A percentile compares a stretch with the other conserved stretches of the same genome.
These are phyloP conservation scores for Bradypus variegatus DNA, from an alignment of 2,797 vertebrate genomes.

Conservation along the genomic window DNA sequence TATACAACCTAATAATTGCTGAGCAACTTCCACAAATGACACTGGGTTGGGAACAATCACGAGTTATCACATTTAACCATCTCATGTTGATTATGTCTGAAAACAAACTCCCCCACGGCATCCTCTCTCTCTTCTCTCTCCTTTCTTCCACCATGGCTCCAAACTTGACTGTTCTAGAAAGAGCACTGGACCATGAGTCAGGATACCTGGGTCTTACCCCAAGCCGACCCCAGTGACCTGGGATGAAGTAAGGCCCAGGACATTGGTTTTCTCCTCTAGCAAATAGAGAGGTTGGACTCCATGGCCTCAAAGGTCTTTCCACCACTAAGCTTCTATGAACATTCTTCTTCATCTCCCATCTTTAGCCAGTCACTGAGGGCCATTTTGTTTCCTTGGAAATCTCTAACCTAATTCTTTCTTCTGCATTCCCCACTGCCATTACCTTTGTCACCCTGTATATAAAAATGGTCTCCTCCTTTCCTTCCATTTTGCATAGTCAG, in stretches of 20 bases:
- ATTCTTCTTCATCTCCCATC: not conserved
- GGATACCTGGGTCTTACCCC: not conserved
- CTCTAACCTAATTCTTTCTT: not conserved
- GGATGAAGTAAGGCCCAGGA: not conserved
- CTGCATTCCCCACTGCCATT: not conserved
- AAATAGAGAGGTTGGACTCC: not conserved
- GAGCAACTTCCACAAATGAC: not conserved
- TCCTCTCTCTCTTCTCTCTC: not conserved
- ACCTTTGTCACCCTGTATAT: not conserved
- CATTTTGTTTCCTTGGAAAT: not conserved
- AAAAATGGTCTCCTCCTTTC: not conserved
- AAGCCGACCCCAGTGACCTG: not conserved
- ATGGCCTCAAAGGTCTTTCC: not conserved
- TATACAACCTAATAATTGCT: not conserved
- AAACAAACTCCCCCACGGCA: not conserved
- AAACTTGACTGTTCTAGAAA: not conserved
- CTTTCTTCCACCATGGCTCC: not conserved
- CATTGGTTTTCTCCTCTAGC: not conserved
- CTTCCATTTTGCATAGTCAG: not conserved
- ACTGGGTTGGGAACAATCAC: not conserved
- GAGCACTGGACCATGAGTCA: not conserved
- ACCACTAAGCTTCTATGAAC: not conserved
- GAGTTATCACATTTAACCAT: not conserved
- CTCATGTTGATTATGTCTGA: not conserved
- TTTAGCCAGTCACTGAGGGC: not conserved